A percentile compares a stretch with the other conserved stretches of the same genome.
Evolutionary conservation across 30 jellyfish, hydroid and myxozoan genomes (phyloP).

Genomic region (Mastigias papua): DNA sequence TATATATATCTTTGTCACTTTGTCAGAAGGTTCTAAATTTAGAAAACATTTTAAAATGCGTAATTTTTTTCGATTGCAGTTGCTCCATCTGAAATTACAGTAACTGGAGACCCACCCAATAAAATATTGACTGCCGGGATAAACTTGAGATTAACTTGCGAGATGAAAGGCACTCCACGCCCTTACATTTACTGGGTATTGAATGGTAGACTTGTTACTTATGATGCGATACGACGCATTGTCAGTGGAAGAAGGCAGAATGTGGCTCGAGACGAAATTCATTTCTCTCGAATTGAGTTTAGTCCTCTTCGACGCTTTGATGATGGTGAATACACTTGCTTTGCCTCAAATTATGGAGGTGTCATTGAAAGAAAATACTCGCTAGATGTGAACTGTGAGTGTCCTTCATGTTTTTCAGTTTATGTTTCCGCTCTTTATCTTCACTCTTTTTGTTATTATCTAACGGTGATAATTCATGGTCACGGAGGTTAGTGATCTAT

Average conservation of each 20-base stretch:
- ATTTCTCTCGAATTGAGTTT: slow-evolving; percentile 47
- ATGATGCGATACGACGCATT: slow-evolving; percentile 6
- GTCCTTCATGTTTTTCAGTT: too few relatives aligned
- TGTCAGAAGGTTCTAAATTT: too few relatives aligned
- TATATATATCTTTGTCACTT: too few relatives aligned
- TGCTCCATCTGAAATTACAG: slow-evolving; percentile 37
- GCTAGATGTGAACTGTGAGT: slow-evolving; percentile 66
- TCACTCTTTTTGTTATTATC: too few relatives aligned
- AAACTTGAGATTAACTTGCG: slow-evolving; percentile 37
- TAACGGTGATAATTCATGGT: too few relatives aligned
- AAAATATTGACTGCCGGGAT: slow-evolving; percentile 25
- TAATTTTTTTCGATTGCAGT: neutral
- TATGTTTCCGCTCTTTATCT: too few relatives aligned
- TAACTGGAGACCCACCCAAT: slow-evolving; percentile 34
- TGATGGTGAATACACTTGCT: slow-evolving; percentile 78
- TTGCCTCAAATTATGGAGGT: slow-evolving; percentile 81
- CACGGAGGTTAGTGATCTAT: too few relatives aligned
- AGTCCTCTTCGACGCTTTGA: slow-evolving; percentile 62
- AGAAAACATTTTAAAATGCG: neutral
- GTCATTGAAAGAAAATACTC: slow-evolving; percentile 45
- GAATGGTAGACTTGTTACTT: slow-evolving; percentile 12
- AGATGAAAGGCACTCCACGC: slow-evolving; percentile 70
- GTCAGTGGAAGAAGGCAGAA: slow-evolving; percentile 33
- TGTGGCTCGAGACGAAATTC: slow-evolving; percentile 23
- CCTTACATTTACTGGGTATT: slow-evolving; percentile 63